Evolutionary conservation across 2,797 vertebrate species (phyloP), one percentile per base, ranked within the genome.

Genomic region (Rhinichthys osculus): DNA sequence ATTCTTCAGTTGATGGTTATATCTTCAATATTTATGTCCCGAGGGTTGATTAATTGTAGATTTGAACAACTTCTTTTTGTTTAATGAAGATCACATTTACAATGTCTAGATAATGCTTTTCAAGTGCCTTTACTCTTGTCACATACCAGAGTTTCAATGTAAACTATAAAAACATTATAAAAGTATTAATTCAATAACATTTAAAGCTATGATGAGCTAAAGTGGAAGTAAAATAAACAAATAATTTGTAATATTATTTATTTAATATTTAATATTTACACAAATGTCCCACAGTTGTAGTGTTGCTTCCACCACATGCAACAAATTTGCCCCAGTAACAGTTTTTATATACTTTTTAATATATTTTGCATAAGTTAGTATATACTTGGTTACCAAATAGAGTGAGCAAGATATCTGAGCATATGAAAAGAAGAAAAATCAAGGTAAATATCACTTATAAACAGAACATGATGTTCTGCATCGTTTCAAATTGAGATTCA

Each of bases 1-100:
- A 30, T 44, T 80, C 42, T 80, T 67, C 30, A 80, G 78, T 14
- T 80, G 19, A 80, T 33, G 78, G 62, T 67, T 80, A 67, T 67
- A 30, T 62, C 6, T 17, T 62, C 7, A 30, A 3, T 40, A 23
- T 17, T 35, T 27, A 62, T 78, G 23, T 78, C 38, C 54, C 5
- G 27, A 9, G 19, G 27, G n/a, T 50, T 64, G 30, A 1, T 52
- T 50, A 16, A 50, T 5, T 16, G 47, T 50, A 50, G 47, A 16
- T 50, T 50, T 50, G 5, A 5, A 50, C 14, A 17, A 33, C 14
- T 64, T 64, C 5, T 9, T 33, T 50, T 73, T 74, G 44, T 33
- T 74, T n/a, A 35, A 77, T 8, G 19, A 4, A 57, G 50, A 38
- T 77, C 33, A 9, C 74, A 38, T 54, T 76, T 77, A 14, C 11